phyloP scores from a whole-genome alignment of 64 coral and sea anemone genomes.

The Porites australiensis region DNA sequence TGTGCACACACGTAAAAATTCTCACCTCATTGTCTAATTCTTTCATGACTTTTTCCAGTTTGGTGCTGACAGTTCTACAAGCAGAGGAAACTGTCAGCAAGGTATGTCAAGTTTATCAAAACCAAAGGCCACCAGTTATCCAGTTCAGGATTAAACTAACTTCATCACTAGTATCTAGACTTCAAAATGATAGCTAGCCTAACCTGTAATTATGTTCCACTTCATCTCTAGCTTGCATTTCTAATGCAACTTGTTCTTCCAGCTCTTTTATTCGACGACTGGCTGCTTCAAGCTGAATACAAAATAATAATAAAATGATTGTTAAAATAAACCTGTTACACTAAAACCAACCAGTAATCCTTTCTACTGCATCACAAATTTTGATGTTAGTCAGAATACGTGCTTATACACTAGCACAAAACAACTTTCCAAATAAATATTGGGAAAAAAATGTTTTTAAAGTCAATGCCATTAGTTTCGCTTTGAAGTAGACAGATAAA shows the following conservation, averaged over 20 bases:
- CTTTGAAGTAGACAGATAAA: too few species aligned
- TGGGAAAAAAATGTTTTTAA: too few species aligned
- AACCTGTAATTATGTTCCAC: conserved; percentile 89
- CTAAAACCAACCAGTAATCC: neutral
- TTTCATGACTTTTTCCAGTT: conserved; percentile 80
- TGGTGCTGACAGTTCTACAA: conserved; percentile 59
- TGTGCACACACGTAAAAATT: neutral
- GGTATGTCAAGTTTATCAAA: too few species aligned
- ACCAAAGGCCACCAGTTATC: too few species aligned
- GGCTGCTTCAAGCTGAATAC: conserved; percentile 71
- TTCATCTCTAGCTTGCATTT: conserved; percentile 80
- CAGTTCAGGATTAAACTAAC: too few species aligned
- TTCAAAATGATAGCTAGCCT: neutral
- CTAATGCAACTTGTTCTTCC: conserved; percentile 71
- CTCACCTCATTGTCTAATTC: conserved; percentile 85
- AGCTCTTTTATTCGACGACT: conserved; percentile 80
- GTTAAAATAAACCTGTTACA: neutral
- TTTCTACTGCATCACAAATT: neutral
- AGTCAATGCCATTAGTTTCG: too few species aligned
- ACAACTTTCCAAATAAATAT: too few species aligned
- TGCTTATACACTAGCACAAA: too few species aligned
- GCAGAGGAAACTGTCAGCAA: neutral
- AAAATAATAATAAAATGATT: neutral
- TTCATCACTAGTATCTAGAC: too few species aligned
- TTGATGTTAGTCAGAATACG: too few species aligned